Evolutionary conservation across 1,140 invertebrate genomes (phyloP).

Genomic region (Aphis craccivora): DNA sequence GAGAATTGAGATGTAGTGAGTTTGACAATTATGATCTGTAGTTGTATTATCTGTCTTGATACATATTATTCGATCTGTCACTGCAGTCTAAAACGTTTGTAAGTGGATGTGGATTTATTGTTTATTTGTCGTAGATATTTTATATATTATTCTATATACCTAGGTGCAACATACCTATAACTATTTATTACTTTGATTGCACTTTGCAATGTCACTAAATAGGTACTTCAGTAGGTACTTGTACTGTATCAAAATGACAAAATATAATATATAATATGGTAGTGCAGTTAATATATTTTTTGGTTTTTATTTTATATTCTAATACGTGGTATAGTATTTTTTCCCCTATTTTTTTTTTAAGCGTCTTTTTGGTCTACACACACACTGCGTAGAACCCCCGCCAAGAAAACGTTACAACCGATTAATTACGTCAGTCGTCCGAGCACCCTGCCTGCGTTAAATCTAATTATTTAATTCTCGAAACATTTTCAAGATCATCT

Average conservation of each 20-base stretch:
- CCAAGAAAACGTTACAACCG: neutral
- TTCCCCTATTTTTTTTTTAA: neutral
- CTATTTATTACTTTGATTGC: neutral
- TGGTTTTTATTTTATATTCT: neutral
- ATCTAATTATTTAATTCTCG: neutral
- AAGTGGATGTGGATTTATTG: neutral
- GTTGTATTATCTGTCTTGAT: neutral
- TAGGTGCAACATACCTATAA: neutral
- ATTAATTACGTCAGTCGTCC: slow-evolving; percentile 9
- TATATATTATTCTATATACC: neutral
- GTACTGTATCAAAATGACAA: too few relatives aligned
- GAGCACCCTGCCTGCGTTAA: neutral
- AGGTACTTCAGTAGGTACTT: neutral
- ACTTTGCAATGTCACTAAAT: neutral
- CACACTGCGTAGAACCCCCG: neutral
- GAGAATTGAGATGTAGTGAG: neutral
- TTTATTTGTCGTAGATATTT: neutral
- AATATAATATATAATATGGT: neutral
- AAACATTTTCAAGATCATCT: neutral
- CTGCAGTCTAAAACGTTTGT: neutral
- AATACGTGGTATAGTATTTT: neutral
- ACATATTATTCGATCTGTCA: neutral
- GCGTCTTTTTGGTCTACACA: neutral
- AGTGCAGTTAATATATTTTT: neutral
- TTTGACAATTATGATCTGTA: neutral